Conservation (phyloP, 2,888 invertebrate genomes). For the Arge pagana region DNA sequence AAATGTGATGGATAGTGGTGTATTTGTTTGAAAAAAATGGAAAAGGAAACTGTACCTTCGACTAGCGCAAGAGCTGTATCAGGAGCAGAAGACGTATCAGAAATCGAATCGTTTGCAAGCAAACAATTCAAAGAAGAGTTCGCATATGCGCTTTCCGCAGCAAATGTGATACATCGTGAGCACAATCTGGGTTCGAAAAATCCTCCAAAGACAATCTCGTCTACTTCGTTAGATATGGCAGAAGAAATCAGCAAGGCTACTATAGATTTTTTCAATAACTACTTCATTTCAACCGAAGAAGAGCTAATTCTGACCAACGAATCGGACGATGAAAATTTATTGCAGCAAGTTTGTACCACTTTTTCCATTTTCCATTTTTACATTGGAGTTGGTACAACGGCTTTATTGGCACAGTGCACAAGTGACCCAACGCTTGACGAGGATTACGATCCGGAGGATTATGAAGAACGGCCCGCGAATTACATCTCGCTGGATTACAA, state of each 20-base stretch:
- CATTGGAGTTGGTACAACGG: no score
- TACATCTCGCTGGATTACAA: conserved; percentile 17
- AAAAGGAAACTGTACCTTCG: neutral
- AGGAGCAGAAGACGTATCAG: neutral
- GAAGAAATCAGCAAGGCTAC: conserved; percentile 1
- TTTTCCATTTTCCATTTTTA: neutral
- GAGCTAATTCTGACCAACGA: neutral
- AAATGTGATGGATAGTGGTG: no score
- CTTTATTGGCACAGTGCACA: neutral
- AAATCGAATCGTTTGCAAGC: no score
- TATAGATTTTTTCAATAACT: neutral
- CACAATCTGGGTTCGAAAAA: neutral
- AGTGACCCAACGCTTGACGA: neutral
- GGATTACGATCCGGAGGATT: conserved; percentile 3
- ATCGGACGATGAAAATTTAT: neutral
- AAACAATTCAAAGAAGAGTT: neutral
- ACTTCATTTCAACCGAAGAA: conserved; percentile 1
- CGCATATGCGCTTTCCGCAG: neutral
- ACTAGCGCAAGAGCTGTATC: neutral
- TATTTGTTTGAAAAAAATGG: neutral
- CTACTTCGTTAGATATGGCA: neutral
- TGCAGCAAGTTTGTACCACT: neutral
- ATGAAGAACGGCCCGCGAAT: neutral
- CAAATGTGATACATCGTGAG: neutral
- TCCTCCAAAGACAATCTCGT: neutral